A percentile compares a stretch with the other conserved stretches of the same genome.
Conservation (phyloP, 2,797 vertebrate species). For the Channallabes apus region DNA sequence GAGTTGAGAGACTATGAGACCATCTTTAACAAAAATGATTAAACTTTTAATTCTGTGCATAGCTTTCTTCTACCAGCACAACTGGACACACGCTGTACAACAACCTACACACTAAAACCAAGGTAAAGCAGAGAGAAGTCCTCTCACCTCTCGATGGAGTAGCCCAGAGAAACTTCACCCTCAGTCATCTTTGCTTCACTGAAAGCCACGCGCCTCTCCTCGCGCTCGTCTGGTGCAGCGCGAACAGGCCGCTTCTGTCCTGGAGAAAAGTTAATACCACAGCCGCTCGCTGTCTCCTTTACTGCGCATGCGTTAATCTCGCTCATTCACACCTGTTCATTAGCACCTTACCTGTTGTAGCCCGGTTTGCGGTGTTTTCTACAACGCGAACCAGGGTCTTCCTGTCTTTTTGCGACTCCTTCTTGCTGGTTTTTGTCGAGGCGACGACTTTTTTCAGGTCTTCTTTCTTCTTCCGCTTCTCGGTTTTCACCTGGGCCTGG, state of each 20-base stretch:
- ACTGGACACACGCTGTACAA: background rate
- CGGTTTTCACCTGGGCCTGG: constrained; percentile 70
- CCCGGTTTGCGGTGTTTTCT: constrained; percentile 26
- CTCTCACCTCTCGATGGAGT: constrained; percentile 56
- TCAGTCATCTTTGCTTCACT: constrained; percentile 47
- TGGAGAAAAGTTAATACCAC: background rate
- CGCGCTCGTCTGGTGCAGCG: constrained; percentile 37
- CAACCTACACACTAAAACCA: no score
- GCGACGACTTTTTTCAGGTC: constrained; percentile 62
- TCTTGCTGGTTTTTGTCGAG: constrained; percentile 66
- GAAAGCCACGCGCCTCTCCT: constrained; percentile 47
- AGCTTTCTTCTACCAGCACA: no score
- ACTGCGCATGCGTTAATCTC: background rate
- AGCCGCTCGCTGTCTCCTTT: background rate
- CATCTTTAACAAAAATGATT: no score
- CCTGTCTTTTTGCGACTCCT: constrained; percentile 80
- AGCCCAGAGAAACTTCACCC: constrained; percentile 39
- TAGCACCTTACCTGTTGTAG: constrained; percentile 41
- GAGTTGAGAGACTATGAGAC: no score
- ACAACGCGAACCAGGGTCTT: constrained; percentile 39
- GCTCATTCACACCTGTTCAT: no score
- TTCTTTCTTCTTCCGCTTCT: constrained; percentile 65
- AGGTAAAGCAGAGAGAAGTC: background rate
- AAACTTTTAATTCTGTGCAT: no score
- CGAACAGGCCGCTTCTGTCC: constrained; percentile 39